These are phyloP conservation scores for Cebus imitator DNA, from an alignment of 2,113 vertebrate species.

Conservation along the genomic window DNA sequence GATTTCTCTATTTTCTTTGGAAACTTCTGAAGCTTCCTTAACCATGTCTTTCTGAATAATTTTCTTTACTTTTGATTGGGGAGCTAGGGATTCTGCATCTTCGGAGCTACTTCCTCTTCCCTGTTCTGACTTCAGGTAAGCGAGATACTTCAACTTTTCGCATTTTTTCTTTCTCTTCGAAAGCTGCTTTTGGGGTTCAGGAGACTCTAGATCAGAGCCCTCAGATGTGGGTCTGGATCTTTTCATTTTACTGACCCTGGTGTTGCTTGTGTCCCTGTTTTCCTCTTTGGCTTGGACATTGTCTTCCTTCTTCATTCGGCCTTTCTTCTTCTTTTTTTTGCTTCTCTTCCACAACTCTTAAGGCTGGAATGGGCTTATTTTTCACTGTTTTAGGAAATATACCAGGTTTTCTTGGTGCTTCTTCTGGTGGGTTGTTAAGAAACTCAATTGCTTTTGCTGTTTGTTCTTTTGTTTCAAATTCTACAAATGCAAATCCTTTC, in stretches of 20 bases:
- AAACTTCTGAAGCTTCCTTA: conserved; percentile 63
- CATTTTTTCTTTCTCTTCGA: conserved; percentile 84
- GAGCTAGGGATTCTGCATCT: conserved; percentile 63
- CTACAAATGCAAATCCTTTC: conserved; percentile 97
- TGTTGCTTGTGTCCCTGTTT: not conserved
- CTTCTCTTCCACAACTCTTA: conserved; percentile 87
- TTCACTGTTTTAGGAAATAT: conserved; percentile 95
- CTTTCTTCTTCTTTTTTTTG: conserved; percentile 93
- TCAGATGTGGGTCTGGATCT: conserved; percentile 72
- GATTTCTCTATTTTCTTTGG: conserved; percentile 81
- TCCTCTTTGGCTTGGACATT: conserved; percentile 76
- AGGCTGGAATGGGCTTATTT: conserved; percentile 86
- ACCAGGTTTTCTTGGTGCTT: conserved; percentile 94
- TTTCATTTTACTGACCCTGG: conserved; percentile 75
- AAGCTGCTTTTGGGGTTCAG: conserved; percentile 75
- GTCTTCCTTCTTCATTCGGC: conserved; percentile 85
- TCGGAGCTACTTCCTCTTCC: conserved; percentile 84
- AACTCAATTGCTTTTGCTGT: conserved; percentile 95
- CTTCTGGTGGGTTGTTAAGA: conserved; percentile 95
- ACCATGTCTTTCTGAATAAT: conserved; percentile 60
- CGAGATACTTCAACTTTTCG: conserved; percentile 78
- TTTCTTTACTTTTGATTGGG: conserved; percentile 87
- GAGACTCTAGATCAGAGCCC: conserved; percentile 80
- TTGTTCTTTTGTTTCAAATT: conserved; percentile 94
- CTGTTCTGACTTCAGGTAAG: conserved; percentile 69